phyloP scores from a whole-genome alignment of 2,113 vertebrate genomes.

The Xenotilapia flavipinnis region DNA sequence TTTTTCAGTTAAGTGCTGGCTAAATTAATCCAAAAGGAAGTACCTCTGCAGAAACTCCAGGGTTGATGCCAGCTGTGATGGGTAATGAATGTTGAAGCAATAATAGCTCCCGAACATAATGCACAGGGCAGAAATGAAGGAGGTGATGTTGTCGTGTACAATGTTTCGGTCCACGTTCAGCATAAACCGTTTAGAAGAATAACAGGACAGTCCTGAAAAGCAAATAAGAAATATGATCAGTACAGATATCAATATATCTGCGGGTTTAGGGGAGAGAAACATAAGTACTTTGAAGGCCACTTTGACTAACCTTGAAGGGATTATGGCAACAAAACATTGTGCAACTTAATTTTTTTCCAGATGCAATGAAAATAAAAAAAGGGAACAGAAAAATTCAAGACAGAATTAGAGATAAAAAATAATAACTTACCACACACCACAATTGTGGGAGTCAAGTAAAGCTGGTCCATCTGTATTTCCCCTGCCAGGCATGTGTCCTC shows the following conservation, averaged over 20 bases:
- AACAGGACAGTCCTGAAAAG: background rate
- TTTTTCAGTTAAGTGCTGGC: background rate
- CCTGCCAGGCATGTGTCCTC: background rate
- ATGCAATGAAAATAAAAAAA: background rate
- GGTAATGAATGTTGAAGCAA: background rate
- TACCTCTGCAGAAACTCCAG: background rate
- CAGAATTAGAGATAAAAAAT: accelerated
- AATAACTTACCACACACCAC: background rate
- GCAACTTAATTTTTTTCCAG: background rate
- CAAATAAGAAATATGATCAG: background rate
- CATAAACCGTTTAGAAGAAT: background rate
- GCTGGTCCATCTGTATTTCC: background rate
- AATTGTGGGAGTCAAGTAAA: background rate
- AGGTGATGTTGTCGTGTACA: background rate
- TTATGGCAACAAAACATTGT: background rate
- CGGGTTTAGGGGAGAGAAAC: accelerated
- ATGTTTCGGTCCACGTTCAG: background rate
- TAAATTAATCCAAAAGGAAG: accelerated
- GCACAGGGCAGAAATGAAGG: background rate
- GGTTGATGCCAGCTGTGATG: background rate
- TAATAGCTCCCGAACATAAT: accelerated
- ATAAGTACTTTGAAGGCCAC: background rate
- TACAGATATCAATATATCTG: background rate
- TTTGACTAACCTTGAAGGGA: background rate
- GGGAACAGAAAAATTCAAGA: background rate